Percentiles rank a stretch among this genome's conserved stretches.
phyloP scores from a whole-genome alignment of 2,888 invertebrate species.

The Himalopsyche tibetana region DNA sequence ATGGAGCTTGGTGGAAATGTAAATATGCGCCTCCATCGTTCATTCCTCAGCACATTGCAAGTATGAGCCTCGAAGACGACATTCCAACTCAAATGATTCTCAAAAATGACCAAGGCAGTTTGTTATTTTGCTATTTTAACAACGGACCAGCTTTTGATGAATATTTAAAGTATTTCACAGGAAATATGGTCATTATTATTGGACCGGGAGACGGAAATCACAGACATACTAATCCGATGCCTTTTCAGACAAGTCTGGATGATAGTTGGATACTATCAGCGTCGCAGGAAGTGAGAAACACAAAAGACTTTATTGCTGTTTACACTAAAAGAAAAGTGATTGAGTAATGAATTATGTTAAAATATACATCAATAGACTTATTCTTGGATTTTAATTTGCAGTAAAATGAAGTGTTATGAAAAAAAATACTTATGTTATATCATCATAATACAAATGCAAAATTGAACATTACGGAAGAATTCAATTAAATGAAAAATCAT shows the following conservation, averaged over 20 bases:
- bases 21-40: constrained; percentile 85
- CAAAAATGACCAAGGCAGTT: constrained; percentile 74
- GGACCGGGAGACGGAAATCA: constrained; percentile 81
- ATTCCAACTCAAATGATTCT: constrained; percentile 70
- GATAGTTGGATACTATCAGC: constrained; percentile 77
- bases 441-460: no score
- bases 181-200: constrained; percentile 83
- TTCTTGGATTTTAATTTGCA: no score
- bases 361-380: no score
- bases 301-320: constrained; percentile 81
- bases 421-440: no score
- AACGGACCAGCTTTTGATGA: constrained; percentile 81
- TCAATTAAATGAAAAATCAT: no score
- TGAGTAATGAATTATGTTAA: background rate
- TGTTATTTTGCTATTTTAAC: constrained; percentile 91
- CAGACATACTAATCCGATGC: constrained; percentile 84
- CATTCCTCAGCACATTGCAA: constrained; percentile 79
- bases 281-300: constrained; percentile 78
- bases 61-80: constrained; percentile 71
- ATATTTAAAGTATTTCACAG: constrained; percentile 81
- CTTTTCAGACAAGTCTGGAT: constrained; percentile 78
- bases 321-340: constrained; percentile 70
- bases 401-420: no score
- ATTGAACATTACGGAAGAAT: no score
- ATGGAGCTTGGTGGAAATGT: constrained; percentile 88